Evolutionary conservation across 2,888 invertebrate genomes (phyloP).

Genomic region (Willowsia nigromaculata): DNA sequence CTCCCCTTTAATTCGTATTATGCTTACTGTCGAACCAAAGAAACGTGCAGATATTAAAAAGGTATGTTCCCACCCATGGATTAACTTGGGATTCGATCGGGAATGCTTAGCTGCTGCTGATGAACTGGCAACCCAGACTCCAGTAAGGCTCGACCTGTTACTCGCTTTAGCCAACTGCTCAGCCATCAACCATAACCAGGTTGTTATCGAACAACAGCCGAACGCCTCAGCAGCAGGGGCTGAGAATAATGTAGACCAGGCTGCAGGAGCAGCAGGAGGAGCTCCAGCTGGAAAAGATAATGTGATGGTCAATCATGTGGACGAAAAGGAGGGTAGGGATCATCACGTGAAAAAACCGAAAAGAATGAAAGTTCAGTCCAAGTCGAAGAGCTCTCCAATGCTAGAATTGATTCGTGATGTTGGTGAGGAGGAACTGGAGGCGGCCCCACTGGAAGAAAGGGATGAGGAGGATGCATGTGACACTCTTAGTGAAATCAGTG

Average conservation of each 20-base stretch:
- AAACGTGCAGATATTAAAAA: constrained; percentile 95
- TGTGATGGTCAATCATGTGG: constrained; percentile 48
- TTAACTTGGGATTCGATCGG: constrained; percentile 87
- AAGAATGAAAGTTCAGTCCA: constrained; percentile 71
- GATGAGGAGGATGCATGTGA: constrained; percentile 75
- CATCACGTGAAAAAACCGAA: constrained; percentile 70
- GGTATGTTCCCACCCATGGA: constrained; percentile 98
- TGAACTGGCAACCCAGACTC: constrained; percentile 93
- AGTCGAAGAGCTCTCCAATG: constrained; percentile 76
- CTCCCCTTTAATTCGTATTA: constrained; percentile 94
- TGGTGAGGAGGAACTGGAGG: constrained; percentile 82
- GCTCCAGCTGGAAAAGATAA: neutral
- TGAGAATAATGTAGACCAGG: constrained; percentile 9
- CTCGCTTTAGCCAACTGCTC: constrained; percentile 88
- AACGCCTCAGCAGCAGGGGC: constrained; percentile 79
- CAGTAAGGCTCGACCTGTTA: constrained; percentile 92
- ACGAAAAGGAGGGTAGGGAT: constrained; percentile 2
- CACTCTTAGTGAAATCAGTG: constrained; percentile 78
- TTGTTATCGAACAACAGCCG: constrained; percentile 83
- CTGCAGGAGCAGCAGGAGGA: constrained; percentile 83
- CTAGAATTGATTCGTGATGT: constrained; percentile 86
- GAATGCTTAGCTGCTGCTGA: constrained; percentile 92
- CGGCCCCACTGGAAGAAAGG: constrained; percentile 60
- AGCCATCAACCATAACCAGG: constrained; percentile 80
- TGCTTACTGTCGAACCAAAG: constrained; percentile 95